Percentiles rank a stretch among this genome's conserved stretches.
These are phyloP conservation scores for Calcarius ornatus DNA, from an alignment of 2,113 vertebrate genomes.

Conservation along the genomic window DNA sequence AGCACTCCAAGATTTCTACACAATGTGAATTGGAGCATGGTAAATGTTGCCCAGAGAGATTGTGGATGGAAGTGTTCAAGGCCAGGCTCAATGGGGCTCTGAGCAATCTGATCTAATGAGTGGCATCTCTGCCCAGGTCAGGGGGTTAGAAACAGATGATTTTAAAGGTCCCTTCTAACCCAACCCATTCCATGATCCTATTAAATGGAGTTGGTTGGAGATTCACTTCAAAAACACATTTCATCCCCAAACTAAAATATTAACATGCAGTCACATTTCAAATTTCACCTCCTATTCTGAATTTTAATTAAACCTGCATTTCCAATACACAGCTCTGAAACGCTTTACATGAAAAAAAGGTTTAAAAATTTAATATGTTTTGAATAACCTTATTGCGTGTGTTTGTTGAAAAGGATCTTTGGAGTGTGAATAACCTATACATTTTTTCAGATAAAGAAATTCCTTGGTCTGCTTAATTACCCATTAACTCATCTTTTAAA, in stretches of 20 bases:
- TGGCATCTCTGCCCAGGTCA: neutral
- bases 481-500: neutral
- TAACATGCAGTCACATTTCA: neutral
- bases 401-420: neutral
- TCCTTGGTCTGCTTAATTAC: neutral
- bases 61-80: neutral
- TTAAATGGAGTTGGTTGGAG: neutral
- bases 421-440: neutral
- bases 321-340: neutral
- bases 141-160: neutral
- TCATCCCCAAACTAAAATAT: neutral
- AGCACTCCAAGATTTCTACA: neutral
- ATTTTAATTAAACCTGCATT: neutral
- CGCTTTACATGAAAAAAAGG: neutral
- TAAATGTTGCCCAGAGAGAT: neutral
- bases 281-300: neutral
- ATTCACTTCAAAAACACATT: neutral
- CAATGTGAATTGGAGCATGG: neutral
- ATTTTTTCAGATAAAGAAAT: neutral
- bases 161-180: neutral
- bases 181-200: neutral
- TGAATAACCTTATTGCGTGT: neutral
- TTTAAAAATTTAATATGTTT: neutral
- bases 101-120: neutral
- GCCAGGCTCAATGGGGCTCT: neutral